phyloP scores from a whole-genome alignment of 2,797 vertebrate genomes.

The Salarias fasciatus region DNA sequence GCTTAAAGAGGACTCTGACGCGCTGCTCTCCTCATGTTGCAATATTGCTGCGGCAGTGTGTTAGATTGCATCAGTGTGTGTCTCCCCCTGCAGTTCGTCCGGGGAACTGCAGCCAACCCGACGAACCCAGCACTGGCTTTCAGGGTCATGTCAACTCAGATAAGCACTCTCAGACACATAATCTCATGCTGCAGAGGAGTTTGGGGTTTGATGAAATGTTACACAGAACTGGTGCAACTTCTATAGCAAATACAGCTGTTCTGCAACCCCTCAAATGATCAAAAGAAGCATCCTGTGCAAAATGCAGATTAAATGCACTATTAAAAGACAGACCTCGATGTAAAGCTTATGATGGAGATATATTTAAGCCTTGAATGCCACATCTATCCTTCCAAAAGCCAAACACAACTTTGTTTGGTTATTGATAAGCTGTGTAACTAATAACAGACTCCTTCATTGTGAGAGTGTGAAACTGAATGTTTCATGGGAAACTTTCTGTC shows the following conservation, averaged over 20 bases:
- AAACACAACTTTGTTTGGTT: too few relatives aligned
- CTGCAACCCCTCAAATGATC: too few relatives aligned
- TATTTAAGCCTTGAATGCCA: too few relatives aligned
- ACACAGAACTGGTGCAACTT: too few relatives aligned
- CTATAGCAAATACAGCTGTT: too few relatives aligned
- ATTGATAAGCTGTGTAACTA: not conserved
- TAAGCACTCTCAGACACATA: not conserved
- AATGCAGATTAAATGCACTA: too few relatives aligned
- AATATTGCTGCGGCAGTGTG: constrained; percentile 26
- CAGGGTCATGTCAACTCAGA: not conserved
- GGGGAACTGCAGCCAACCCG: constrained; percentile 24
- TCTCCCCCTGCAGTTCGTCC: constrained; percentile 39
- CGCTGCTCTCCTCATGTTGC: constrained; percentile 26
- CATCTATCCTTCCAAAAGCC: too few relatives aligned
- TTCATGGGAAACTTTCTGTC: too few relatives aligned
- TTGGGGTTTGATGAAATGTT: not conserved
- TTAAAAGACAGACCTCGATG: too few relatives aligned
- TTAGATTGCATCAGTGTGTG: constrained; percentile 2
- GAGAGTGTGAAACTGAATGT: not conserved
- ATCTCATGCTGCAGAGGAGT: not conserved
- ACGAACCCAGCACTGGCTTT: not conserved
- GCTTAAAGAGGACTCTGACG: not conserved
- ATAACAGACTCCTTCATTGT: not conserved
- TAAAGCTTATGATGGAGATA: too few relatives aligned
- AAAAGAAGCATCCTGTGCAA: too few relatives aligned